A percentile compares a stretch with the other conserved stretches of the same genome.
Conservation (phyloP, 2,113 vertebrate species). For the Dipodomys ordii region DNA sequence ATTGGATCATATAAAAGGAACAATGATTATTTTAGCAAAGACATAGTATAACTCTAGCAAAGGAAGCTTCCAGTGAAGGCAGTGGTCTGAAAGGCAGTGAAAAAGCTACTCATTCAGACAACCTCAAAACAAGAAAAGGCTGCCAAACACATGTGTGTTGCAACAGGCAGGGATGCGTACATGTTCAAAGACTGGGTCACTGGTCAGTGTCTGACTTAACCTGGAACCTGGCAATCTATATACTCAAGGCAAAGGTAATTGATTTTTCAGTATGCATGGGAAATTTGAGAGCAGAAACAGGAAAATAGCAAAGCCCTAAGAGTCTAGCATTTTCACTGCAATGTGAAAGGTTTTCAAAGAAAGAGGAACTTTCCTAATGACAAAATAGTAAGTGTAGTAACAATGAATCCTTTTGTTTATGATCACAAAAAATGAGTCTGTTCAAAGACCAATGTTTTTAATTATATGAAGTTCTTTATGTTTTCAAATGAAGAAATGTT, state of each 20-base stretch:
- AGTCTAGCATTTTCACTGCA: not conserved
- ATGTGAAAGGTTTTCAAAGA: not conserved
- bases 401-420: not conserved
- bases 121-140: not conserved
- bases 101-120: not conserved
- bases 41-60: not conserved
- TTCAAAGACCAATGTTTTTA: not conserved
- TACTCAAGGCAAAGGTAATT: not conserved
- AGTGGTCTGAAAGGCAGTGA: not conserved
- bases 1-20: not conserved
- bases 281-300: constrained; percentile 31
- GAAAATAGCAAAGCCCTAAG: constrained; percentile 10
- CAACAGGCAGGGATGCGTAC: not conserved
- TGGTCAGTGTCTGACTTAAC: not conserved
- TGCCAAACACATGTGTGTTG: not conserved
- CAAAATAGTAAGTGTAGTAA: no score
- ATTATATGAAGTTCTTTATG: constrained; percentile 18
- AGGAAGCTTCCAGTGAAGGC: not conserved
- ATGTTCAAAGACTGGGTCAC: not conserved
- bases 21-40: constrained; percentile 14
- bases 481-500: constrained; percentile 28
- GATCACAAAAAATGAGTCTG: not conserved
- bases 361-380: not conserved
- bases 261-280: not conserved
- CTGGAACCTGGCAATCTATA: not conserved